phyloP scores from a whole-genome alignment of 2,797 vertebrate species.

The Chiloscyllium punctatum region DNA sequence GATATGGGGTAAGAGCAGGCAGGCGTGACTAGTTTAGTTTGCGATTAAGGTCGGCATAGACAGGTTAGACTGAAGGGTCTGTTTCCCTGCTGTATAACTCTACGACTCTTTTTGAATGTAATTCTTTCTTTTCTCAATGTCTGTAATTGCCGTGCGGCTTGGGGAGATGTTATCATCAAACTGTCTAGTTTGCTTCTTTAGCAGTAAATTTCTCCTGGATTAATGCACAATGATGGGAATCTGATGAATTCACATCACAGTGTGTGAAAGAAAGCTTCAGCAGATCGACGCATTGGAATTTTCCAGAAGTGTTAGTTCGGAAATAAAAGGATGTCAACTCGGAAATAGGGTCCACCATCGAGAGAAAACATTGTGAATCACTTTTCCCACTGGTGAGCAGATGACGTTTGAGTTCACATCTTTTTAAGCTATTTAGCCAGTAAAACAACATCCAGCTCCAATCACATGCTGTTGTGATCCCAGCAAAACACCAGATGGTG shows the following conservation, averaged over 20 bases:
- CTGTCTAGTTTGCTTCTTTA: neutral
- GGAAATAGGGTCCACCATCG: neutral
- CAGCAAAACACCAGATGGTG: conserved; percentile 6
- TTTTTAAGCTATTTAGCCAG: neutral
- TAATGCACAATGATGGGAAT: neutral
- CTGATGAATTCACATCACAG: neutral
- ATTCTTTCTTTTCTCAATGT: neutral
- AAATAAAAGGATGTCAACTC: neutral
- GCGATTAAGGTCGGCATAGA: too few species aligned
- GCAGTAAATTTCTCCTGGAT: neutral
- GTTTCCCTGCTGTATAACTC: too few species aligned
- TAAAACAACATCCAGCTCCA: neutral
- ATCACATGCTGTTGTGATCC: neutral
- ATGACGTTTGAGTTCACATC: neutral
- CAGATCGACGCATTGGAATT: neutral
- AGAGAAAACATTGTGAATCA: neutral
- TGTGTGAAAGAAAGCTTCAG: neutral
- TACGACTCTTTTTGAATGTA: too few species aligned
- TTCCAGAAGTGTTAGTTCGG: neutral
- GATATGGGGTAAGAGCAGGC: too few species aligned
- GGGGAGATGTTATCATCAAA: neutral
- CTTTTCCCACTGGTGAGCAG: neutral
- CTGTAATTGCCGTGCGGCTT: neutral
- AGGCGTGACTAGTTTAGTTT: too few species aligned
- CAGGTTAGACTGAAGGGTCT: too few species aligned